Evolutionary conservation across 2,797 vertebrate species (phyloP), one percentile per base, ranked within the genome.

Genomic region (Arrhamphus sclerolepis): DNA sequence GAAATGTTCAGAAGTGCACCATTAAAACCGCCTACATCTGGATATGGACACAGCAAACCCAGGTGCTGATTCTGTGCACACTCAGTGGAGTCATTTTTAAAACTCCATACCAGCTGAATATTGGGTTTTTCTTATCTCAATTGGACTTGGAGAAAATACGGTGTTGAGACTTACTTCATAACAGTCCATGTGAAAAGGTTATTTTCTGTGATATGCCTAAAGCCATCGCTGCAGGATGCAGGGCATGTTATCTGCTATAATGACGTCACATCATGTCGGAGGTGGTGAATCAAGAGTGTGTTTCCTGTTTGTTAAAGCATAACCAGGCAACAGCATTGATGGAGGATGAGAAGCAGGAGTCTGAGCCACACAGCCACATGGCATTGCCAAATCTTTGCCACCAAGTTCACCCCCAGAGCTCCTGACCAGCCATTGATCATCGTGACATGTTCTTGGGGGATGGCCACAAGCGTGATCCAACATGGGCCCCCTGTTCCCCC

Each of bases 361-460:
- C 48, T 2, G 66, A 56, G 44, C 73, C 63, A 78, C 58, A 74
- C 71, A 72, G 67, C 61, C 40, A 65, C 55, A 69, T 24, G 56
- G 46, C 17, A 39, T 49, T 87, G 88, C 86, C 86, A 90, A 89
- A 70, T 74, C 81, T 83, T 78, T 78, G 84, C 80, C 85, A 84
- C 80, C 62, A 16, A 72, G 83, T 84, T 90, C 84, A 86, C 68
- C 82, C 80, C 75, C 43, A 3, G 70, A 78, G 83, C 78, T 85
- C 73, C 86, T 77, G 80, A 87, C 76, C 78, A 71, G 64, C 89
- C 85, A 92, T 93, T 92, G 83, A 93, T 91, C 90, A 91, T 88
- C 66, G 62, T 90, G 91, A 91, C 90, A 86, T 92, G 89, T 91
- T 91, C 87, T 92, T 93, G 91, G 91, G 88, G 77, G 65, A 61